Evolutionary conservation across 2,113 vertebrate genomes (phyloP).

Genomic region (Caretta caretta): DNA sequence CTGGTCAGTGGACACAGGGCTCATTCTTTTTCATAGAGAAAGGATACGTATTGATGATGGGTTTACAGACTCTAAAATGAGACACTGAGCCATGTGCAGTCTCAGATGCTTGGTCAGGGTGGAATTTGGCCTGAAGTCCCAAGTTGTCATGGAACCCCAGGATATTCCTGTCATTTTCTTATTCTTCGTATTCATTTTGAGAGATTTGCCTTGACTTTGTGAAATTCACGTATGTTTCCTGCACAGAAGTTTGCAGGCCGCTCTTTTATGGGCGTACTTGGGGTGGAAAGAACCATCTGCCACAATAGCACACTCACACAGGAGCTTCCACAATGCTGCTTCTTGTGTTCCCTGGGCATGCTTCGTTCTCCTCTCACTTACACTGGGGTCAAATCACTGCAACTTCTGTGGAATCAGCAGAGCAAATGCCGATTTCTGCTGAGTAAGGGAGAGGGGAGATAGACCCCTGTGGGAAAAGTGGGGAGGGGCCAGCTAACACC

Average conservation of each 20-base stretch:
- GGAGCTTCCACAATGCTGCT: background rate
- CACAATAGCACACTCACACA: background rate
- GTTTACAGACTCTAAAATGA: background rate
- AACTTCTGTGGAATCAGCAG: accelerated
- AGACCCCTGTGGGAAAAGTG: background rate
- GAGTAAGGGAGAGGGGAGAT: background rate
- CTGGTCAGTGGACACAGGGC: too few species aligned
- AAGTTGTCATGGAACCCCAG: background rate
- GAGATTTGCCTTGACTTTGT: background rate
- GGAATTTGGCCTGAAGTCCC: background rate
- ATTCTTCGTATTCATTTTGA: background rate
- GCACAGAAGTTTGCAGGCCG: background rate
- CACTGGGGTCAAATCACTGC: accelerated
- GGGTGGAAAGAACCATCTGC: background rate
- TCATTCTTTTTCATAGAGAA: background rate
- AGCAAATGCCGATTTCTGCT: background rate
- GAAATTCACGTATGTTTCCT: background rate
- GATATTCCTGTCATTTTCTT: background rate
- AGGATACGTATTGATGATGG: background rate
- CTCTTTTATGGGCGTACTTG: background rate
- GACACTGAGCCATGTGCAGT: accelerated
- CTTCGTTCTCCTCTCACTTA: background rate
- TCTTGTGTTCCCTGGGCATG: background rate
- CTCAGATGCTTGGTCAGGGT: accelerated
- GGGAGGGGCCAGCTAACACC: background rate